Conservation (phyloP, 2,797 vertebrate species). For the Uromys caudimaculatus region DNA sequence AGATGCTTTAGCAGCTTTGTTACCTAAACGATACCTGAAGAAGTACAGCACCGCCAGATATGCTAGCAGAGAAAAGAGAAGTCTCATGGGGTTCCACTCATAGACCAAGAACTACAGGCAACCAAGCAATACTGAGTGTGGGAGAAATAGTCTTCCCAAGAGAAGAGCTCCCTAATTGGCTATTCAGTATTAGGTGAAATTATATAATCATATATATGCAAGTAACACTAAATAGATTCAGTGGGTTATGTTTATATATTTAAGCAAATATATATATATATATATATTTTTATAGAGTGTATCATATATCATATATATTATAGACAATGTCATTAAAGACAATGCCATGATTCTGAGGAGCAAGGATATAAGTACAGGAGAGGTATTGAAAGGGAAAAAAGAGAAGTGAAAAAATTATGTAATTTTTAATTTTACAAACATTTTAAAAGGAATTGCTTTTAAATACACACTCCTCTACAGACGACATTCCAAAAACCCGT, state of each 20-base stretch:
- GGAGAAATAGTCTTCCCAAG: neutral
- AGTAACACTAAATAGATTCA: neutral
- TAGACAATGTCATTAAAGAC: neutral
- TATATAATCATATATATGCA: neutral
- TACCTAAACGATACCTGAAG: neutral
- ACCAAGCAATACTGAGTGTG: neutral
- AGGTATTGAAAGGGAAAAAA: neutral
- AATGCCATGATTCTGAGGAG: neutral
- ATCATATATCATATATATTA: neutral
- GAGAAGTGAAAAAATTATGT: neutral
- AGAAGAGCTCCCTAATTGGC: too few species aligned
- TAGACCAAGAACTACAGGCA: neutral
- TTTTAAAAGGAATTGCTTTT: neutral
- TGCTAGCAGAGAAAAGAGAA: neutral
- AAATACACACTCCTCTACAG: neutral
- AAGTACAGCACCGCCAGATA: neutral
- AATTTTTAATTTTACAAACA: neutral
- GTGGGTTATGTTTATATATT: neutral
- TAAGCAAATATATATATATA: neutral
- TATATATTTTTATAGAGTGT: neutral
- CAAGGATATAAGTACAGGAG: neutral
- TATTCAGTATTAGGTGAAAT: neutral
- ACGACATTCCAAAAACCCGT: neutral
- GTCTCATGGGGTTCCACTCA: neutral
- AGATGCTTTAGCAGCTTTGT: neutral